Evolutionary conservation across 2,113 vertebrate species (phyloP), one percentile per base, ranked within the genome.

Genomic region (Psilopogon haemacephalus): DNA sequence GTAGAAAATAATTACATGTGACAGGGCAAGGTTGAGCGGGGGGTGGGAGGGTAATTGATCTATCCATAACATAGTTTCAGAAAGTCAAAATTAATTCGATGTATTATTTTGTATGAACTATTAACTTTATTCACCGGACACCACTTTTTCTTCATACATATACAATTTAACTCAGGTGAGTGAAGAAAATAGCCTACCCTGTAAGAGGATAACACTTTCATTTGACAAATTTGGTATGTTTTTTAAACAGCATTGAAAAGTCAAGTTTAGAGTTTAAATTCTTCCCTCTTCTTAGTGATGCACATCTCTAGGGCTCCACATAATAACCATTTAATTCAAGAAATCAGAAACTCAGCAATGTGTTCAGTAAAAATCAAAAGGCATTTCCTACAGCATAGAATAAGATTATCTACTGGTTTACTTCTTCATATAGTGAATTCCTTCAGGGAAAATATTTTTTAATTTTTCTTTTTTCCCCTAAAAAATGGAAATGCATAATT

Each of bases 341-440:
- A 84, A 74, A 85, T 78, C 48, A 60, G 68, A 93, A 94, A 86
- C 19, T 72, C 59, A 64, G 54, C 35, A 87, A 65, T 46, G 19
- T 74, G 52, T 80, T 89, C 84, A 91, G 52, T 88, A 88, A 77
- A 94, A 89, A 46, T 88, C 68, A 94, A 64, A 95, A 91, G 38
- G 18, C 54, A 80, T 89, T 94, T 94, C 27, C 63, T 94, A 86
- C 69, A 86, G 46, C 24, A 71, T 6, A 60, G 67, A 80, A 82
- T 59, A 77, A 85, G 90, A 89, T 85, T 67, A 60, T 83, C 28
- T 73, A 50, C 21, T 83, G 35, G 79, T 96, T 92, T 92, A 73
- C 15, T 86, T 67, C 69, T 93, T 91, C 65, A 50, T 65, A n/a
- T 24, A 59, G 28, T 71, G 40, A 58, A 81, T 94, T 88, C 90